Conservation (phyloP, 2,797 vertebrate genomes). For the Dryobates pubescens region DNA sequence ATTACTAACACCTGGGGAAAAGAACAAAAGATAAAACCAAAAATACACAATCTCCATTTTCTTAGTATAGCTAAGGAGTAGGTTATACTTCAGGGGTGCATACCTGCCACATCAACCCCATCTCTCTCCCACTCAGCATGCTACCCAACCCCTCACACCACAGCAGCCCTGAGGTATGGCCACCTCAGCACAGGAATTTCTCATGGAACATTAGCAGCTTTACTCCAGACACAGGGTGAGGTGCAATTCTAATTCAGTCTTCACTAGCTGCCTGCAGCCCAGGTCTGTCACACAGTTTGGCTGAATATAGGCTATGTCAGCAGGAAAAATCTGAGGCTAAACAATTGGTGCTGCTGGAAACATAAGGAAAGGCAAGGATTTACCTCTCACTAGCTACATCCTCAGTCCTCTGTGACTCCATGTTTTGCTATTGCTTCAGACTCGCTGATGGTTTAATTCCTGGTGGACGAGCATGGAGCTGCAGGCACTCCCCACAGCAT, state of each 20-base stretch:
- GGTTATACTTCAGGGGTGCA: background rate
- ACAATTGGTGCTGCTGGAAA: background rate
- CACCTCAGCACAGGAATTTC: background rate
- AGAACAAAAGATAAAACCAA: background rate
- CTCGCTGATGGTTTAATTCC: background rate
- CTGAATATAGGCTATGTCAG: background rate
- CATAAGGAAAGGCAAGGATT: background rate
- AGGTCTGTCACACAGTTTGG: background rate
- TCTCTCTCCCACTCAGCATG: background rate
- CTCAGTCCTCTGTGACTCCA: background rate
- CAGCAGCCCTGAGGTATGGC: rapidly evolving
- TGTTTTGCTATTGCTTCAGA: background rate
- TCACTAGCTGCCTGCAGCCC: background rate
- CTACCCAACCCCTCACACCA: background rate
- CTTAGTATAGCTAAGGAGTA: background rate
- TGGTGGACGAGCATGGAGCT: background rate
- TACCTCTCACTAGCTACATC: background rate
- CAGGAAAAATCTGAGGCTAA: background rate
- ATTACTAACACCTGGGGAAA: background rate
- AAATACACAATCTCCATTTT: background rate
- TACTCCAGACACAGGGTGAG: background rate
- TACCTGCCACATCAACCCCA: rapidly evolving
- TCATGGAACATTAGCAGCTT: background rate
- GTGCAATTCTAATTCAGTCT: background rate
- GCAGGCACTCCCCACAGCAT: background rate